Evolutionary conservation across 2,888 invertebrate species (phyloP).

Genomic region (Myopa testacea): DNA sequence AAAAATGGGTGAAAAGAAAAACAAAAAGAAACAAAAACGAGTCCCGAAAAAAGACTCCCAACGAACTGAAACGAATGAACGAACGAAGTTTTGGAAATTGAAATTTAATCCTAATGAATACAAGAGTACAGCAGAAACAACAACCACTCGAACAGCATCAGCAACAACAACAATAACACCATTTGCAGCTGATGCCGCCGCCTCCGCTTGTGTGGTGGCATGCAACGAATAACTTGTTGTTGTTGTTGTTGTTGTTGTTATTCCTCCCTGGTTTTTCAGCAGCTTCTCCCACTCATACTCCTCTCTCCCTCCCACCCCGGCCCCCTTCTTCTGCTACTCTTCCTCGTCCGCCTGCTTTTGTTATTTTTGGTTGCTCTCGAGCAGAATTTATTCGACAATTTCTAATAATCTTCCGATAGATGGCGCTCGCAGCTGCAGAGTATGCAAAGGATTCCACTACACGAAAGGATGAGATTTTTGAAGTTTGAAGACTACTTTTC

Average conservation of each 20-base stretch:
- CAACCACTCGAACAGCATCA: background rate
- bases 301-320: background rate
- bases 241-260: constrained; percentile 12
- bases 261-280: background rate
- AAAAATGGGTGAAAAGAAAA: too few species aligned
- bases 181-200: background rate
- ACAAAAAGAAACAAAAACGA: too few species aligned
- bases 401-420: constrained; percentile 44
- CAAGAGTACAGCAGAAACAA: constrained; percentile 7
- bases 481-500: too few species aligned
- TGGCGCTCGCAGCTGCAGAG: constrained; percentile 49
- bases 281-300: background rate
- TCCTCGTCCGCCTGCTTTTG: constrained; percentile 35
- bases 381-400: constrained; percentile 39
- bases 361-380: constrained; percentile 8
- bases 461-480: background rate
- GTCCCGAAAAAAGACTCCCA: background rate
- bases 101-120: constrained; percentile 41
- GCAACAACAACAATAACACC: background rate
- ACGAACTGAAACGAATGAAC: constrained; percentile 13
- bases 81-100: constrained; percentile 31
- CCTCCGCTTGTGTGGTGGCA: too few species aligned
- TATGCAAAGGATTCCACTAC: constrained; percentile 41
- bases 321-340: background rate
- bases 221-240: background rate